phyloP scores from a whole-genome alignment of 2,113 vertebrate genomes.

The Chitala chitala region DNA sequence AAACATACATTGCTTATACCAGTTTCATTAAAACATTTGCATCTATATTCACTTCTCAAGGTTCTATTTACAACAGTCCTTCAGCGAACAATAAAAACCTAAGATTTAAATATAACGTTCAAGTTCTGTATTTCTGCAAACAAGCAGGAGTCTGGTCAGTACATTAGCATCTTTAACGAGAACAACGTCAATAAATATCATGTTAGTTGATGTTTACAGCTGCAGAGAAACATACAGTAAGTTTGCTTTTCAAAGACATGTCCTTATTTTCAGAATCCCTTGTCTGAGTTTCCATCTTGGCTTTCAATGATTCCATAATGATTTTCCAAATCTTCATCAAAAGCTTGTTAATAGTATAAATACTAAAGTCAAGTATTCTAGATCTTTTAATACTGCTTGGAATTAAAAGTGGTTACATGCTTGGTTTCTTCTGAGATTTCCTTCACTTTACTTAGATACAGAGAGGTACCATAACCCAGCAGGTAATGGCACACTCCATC shows the following conservation, averaged over 20 bases:
- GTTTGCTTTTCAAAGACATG: not conserved
- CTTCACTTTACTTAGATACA: not conserved
- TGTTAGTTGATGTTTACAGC: not conserved
- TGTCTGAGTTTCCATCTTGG: not conserved
- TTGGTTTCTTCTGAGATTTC: not conserved
- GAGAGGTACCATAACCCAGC: not conserved
- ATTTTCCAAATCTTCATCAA: not conserved
- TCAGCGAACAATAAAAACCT: conserved; percentile 3
- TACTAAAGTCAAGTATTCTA: not conserved
- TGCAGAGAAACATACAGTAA: no score
- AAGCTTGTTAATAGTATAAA: no score
- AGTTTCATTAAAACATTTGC: no score
- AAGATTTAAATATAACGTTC: not conserved
- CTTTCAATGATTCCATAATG: not conserved
- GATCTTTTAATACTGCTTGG: not conserved
- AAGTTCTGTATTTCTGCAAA: not conserved
- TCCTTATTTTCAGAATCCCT: not conserved
- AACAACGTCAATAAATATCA: not conserved
- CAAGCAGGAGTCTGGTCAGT: not conserved
- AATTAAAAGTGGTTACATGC: not conserved
- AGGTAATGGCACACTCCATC: no score
- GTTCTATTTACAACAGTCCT: no score
- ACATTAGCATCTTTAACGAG: not conserved
- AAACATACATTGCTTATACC: no score
- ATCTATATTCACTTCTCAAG: no score